Percentiles rank a stretch among this genome's conserved stretches.
These are phyloP conservation scores for Nephrotoma guestfalica DNA, from an alignment of 2,888 invertebrate genomes.

Conservation along the genomic window DNA sequence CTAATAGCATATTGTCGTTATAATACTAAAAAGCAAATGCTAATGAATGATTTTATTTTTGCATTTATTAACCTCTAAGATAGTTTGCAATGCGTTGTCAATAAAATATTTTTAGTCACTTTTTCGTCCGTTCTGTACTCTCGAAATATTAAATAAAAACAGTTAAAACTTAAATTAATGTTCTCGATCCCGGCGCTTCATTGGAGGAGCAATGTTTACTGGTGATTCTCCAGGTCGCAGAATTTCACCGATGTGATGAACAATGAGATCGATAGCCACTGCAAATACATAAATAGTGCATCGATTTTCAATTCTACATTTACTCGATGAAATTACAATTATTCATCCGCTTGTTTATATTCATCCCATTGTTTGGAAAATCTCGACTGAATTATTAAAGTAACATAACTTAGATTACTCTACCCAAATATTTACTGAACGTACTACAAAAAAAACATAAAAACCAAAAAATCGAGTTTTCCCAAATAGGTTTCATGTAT, in stretches of 20 bases:
- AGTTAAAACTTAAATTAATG: slow-evolving; percentile 10
- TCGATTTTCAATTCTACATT: not conserved
- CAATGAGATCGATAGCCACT: slow-evolving; percentile 99
- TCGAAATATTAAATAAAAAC: not conserved
- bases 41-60: too few relatives aligned
- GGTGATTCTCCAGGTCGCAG: slow-evolving; percentile 46
- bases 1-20: too few relatives aligned
- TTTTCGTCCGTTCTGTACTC: not conserved
- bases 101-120: not conserved
- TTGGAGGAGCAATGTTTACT: slow-evolving; percentile 35
- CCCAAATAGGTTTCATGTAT: not conserved
- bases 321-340: not conserved
- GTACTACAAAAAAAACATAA: not conserved
- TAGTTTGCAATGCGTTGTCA: not conserved
- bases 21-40: too few relatives aligned
- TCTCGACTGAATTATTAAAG: not conserved
- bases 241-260: slow-evolving; percentile 97
- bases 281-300: slow-evolving; percentile 40
- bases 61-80: too few relatives aligned
- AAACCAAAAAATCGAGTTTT: not conserved
- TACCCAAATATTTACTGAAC: not conserved
- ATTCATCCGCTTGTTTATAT: not conserved
- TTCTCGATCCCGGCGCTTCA: slow-evolving; percentile 18
- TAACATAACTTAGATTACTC: not conserved
- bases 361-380: not conserved